Percentiles rank a stretch among this genome's conserved stretches.
Conservation (phyloP, 2,113 vertebrate species). For the Cebidichthys violaceus region DNA sequence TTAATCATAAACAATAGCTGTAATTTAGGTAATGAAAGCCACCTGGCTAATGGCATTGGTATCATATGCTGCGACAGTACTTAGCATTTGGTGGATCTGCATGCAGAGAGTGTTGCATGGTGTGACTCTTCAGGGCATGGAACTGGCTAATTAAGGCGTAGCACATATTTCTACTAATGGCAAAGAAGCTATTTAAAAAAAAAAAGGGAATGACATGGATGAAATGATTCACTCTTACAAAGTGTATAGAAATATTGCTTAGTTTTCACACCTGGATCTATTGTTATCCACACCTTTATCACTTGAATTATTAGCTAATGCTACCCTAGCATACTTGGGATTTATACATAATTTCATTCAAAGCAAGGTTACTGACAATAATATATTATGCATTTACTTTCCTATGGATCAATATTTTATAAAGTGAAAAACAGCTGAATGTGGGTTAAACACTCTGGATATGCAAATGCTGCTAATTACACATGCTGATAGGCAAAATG, state of each 20-base stretch:
- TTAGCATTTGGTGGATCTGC: conserved; percentile 92
- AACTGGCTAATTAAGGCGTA: conserved; percentile 77
- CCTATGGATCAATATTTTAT: conserved; percentile 74
- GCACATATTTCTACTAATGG: conserved; percentile 81
- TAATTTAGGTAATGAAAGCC: conserved; percentile 93
- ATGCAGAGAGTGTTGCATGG: conserved; percentile 82
- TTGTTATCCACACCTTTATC: background rate
- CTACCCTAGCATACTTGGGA: background rate
- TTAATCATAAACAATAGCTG: conserved; percentile 95
- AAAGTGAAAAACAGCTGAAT: conserved; percentile 66
- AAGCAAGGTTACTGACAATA: conserved; percentile 11
- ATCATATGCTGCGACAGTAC: conserved; percentile 92
- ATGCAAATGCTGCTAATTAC: conserved; percentile 86
- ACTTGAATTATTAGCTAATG: background rate
- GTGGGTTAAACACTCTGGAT: conserved; percentile 71
- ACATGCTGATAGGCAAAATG: conserved; percentile 85
- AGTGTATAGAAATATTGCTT: conserved; percentile 11
- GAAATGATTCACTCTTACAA: conserved; percentile 28
- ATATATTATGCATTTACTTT: conserved; percentile 42
- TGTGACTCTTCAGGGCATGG: conserved; percentile 84
- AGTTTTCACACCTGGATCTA: conserved; percentile 12
- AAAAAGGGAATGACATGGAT: conserved; percentile 33
- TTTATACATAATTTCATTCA: conserved; percentile 1
- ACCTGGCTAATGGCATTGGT: conserved; percentile 95
- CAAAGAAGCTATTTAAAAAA: conserved; percentile 53